Base-by-base conservation (phyloP, 2,888 invertebrate genomes). In the Yponomeuta evonymella region DNA sequence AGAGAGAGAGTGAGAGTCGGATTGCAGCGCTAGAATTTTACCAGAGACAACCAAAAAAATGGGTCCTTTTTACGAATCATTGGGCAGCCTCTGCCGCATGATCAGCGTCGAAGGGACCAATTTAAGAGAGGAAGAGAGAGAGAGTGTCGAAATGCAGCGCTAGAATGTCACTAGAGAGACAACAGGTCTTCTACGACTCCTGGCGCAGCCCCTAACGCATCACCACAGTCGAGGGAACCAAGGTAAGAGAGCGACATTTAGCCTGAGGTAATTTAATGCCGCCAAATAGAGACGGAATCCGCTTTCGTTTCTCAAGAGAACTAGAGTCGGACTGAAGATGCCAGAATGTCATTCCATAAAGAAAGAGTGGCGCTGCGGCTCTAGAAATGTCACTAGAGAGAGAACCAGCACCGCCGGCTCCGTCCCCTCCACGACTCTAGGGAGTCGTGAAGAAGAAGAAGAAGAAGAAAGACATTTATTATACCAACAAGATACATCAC, bases 41-140 rank as follows among this genome's bases (percentile, higher is more conserved):
- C 23, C 23, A 23, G 23, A 23, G 23, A 23, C 23, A 23, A 23
- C 23, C 23, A 23, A 23, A 23, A 23, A 23, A 23, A 23, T 23
- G 23, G 23, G 23, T 23, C 23, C 23, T 23, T 99, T 99, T 93
- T 98, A 97, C 84, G 99, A 99, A 90, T 98, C 98, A 58, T 97
- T 98, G 8, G 93, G 99, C 81, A 97, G 97, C 87, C 94, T 98
- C 30, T 99, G 99, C 92, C 94, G 99, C 81, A 99, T 99, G 89
- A 98, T 99, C 89, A 98, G 98, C 84, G 98, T 99, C 15, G 99
- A 99, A 90, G 98, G 98, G 74, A 96, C 97, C 71, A 98, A 98
- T 95, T 96, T 96, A 86, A 58, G 15, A 51, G 51, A 58, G 8
- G 12, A 12, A 58, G 4, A 15, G 12, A 79, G 70, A 2, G 5